Evolutionary conservation across 2,888 invertebrate species (phyloP), one percentile per base, ranked within the genome.

Genomic region (Eristalis intricaria): DNA sequence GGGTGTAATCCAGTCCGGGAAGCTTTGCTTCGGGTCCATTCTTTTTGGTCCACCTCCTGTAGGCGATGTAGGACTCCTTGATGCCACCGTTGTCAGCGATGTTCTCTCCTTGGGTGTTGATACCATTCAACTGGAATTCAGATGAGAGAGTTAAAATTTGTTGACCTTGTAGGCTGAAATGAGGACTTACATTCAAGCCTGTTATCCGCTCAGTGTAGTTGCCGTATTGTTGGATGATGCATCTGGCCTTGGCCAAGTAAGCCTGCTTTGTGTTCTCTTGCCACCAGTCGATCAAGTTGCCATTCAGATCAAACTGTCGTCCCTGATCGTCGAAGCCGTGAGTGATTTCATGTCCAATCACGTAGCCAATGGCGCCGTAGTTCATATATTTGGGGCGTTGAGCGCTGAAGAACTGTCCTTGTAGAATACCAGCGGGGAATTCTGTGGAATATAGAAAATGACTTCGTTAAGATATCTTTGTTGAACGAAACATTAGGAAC

Each of bases 251-350:
- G 89, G 96, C 95, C 74, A 97, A 94, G 92, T 98, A 99, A 23
- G 96, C 95, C 89, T 95, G 95, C 90, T 97, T 97, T 0, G 98
- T 98, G 88, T 94, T 94, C 69, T 96, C 94, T 89, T 96, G 96
- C 98, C 98, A 99, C 99, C 99, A 99, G 91, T 98, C 97, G 0
- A 96, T 95, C 88, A 98, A 94, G 93, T 98, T 98, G 15, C 99
- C 99, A 88, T 97, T 95, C 89, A 97, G 96, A 93, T 99, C 98
- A 91, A 98, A 99, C 94, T 98, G 97, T 68, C 98, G 95, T 71
- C 99, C 98, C 86, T 96, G 96, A 91, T 97, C 97, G 91, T 97
- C 97, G 90, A 97, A 98, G 11, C 97, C 97, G 91, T 98, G 98
- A 0, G 97, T 98, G 71, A 98, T 97, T 94, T 98, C 98, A 91